phyloP scores from a whole-genome alignment of 2,888 invertebrate species.

The Epinotia bilunana region DNA sequence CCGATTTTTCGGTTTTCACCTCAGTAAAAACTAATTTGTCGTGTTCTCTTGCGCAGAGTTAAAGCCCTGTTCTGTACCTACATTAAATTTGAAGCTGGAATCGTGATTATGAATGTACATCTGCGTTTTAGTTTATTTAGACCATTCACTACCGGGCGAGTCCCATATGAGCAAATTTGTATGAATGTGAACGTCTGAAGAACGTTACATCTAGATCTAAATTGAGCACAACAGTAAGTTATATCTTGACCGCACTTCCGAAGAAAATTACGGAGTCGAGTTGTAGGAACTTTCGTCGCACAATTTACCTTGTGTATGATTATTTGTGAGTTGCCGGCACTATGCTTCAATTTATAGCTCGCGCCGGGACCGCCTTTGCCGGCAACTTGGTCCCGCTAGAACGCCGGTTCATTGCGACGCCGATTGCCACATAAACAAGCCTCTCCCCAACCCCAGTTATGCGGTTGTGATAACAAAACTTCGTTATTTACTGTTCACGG shows the following conservation, averaged over 20 bases:
- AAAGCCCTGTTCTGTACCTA: too few relatives aligned
- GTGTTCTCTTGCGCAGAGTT: too few relatives aligned
- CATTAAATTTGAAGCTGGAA: too few relatives aligned
- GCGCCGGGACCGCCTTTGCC: constrained; percentile 70
- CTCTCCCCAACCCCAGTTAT: constrained; percentile 62
- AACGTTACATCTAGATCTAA: neutral
- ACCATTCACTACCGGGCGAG: neutral
- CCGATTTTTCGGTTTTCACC: too few relatives aligned
- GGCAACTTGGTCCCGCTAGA: constrained; percentile 67
- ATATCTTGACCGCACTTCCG: constrained; percentile 22
- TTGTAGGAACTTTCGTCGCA: constrained; percentile 63
- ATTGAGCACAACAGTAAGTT: constrained; percentile 10
- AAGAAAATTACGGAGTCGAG: constrained; percentile 62
- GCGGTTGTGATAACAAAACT: constrained; percentile 70
- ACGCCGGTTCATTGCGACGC: constrained; percentile 71
- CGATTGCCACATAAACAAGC: constrained; percentile 80
- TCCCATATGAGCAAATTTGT: neutral
- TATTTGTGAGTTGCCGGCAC: constrained; percentile 72
- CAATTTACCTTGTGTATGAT: constrained; percentile 73
- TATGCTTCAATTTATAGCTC: constrained; percentile 75
- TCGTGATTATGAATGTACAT: neutral
- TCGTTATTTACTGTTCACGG: constrained; percentile 68
- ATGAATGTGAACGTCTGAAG: too few relatives aligned
- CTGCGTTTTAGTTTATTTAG: neutral
- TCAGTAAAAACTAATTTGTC: too few relatives aligned